These are phyloP conservation scores for Phalacrocorax brasilianus DNA, from an alignment of 2,113 vertebrate species.

Conservation along the genomic window DNA sequence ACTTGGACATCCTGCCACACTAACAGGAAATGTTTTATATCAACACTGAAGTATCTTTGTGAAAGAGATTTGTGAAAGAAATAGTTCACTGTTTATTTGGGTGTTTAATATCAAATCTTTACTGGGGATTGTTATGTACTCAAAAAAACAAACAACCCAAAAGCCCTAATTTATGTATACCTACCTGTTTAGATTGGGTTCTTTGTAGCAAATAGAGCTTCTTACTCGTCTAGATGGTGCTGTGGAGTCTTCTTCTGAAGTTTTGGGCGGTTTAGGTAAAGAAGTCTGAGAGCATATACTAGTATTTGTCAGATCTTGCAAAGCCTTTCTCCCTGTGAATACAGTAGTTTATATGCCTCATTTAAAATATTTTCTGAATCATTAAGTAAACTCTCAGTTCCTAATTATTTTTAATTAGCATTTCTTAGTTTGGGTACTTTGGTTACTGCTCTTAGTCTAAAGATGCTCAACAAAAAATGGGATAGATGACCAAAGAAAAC, in stretches of 20 bases:
- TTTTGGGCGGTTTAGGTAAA: neutral
- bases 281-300: neutral
- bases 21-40: neutral
- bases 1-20: neutral
- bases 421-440: neutral
- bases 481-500: neutral
- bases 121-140: rapidly evolving
- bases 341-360: neutral
- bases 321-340: slow-evolving; percentile 57
- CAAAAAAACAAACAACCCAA: neutral
- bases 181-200: slow-evolving; percentile 61
- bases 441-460: neutral
- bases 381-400: neutral
- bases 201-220: slow-evolving; percentile 55
- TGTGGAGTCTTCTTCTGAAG: slow-evolving; percentile 1
- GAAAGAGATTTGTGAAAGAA: neutral
- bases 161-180: neutral
- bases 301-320: slow-evolving; percentile 70
- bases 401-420: neutral
- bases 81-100: neutral
- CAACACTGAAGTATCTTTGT: neutral
- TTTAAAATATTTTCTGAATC: neutral
- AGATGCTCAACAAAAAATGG: neutral
- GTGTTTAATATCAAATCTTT: neutral
- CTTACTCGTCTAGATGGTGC: slow-evolving; percentile 6